phyloP scores from a whole-genome alignment of 2,797 vertebrate genomes.

The Podargus strigoides region DNA sequence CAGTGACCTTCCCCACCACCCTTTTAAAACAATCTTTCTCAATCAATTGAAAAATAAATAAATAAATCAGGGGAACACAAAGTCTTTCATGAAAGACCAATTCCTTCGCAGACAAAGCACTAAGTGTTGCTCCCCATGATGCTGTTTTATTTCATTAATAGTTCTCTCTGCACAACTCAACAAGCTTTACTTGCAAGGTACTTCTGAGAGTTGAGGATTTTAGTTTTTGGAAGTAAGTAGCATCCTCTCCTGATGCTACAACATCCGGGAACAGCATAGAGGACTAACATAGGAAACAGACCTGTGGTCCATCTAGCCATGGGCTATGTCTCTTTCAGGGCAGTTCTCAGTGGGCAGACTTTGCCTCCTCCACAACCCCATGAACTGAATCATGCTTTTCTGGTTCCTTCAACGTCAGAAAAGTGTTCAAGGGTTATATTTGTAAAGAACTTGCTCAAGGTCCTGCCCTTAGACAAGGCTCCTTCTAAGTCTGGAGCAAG shows the following conservation, averaged over 20 bases:
- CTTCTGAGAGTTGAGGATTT: neutral
- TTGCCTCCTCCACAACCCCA: neutral
- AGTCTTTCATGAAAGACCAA: conserved; percentile 2
- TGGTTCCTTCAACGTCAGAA: neutral
- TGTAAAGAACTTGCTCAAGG: neutral
- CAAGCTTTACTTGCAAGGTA: neutral
- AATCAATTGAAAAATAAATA: conserved; percentile 42
- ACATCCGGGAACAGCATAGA: no score
- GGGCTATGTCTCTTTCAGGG: neutral
- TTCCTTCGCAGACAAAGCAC: neutral
- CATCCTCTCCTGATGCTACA: neutral
- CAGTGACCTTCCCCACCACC: conserved; percentile 7
- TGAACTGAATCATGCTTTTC: neutral
- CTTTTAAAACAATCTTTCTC: conserved; percentile 37
- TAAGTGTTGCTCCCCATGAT: neutral
- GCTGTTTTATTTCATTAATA: neutral
- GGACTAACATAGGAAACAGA: neutral
- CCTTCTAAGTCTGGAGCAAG: neutral
- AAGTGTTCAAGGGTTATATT: neutral
- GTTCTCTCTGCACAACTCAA: neutral
- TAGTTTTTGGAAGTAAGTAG: neutral
- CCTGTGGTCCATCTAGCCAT: neutral
- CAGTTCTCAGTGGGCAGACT: neutral
- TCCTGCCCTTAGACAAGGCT: neutral
- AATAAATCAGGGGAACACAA: neutral